Percentiles rank a stretch among this genome's conserved stretches.
Conservation (phyloP, 2,888 invertebrate genomes). For the Pelosia muscerda region DNA sequence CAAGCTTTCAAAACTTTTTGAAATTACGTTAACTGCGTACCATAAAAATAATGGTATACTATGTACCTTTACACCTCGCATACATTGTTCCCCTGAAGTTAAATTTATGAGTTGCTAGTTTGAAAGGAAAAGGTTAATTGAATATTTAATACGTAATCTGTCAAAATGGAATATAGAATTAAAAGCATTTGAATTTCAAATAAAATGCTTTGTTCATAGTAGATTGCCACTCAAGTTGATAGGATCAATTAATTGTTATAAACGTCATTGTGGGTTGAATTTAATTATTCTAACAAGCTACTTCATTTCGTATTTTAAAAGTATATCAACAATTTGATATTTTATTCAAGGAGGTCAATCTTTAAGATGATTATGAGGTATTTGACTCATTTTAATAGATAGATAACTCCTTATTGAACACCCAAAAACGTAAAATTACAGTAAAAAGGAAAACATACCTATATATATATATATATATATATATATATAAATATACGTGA, state of each 20-base stretch:
- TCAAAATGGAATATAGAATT: not conserved
- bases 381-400: not conserved
- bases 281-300: not conserved
- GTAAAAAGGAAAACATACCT: too few relatives aligned
- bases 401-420: not conserved
- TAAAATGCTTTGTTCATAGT: not conserved
- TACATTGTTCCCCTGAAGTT: too few relatives aligned
- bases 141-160: too few relatives aligned
- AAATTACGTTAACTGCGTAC: too few relatives aligned
- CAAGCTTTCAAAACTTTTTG: too few relatives aligned
- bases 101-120: too few relatives aligned
- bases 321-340: not conserved
- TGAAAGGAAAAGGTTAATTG: too few relatives aligned
- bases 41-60: too few relatives aligned
- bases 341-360: not conserved
- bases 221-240: constrained; percentile 4
- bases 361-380: not conserved
- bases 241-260: not conserved
- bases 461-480: too few relatives aligned
- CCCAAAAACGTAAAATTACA: too few relatives aligned
- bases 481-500: too few relatives aligned
- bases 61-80: too few relatives aligned
- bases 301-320: not conserved
- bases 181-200: constrained; percentile 2
- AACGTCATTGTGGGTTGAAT: not conserved